These are phyloP conservation scores for Cryptocephalus primarius DNA, from an alignment of 2,888 invertebrate genomes.

Conservation along the genomic window DNA sequence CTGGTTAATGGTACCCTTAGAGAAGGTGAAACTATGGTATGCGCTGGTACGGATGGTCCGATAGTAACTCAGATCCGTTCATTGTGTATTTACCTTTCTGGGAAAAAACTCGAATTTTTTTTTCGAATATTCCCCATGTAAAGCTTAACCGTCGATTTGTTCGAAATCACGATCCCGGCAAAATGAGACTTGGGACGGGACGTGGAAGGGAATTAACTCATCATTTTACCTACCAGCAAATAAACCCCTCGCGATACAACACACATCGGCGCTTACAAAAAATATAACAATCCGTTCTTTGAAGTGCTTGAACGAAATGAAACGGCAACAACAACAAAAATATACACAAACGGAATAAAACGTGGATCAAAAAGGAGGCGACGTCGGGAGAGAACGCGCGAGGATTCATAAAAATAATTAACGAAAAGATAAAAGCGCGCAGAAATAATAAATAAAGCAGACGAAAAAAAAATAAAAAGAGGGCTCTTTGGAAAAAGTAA, in stretches of 20 bases:
- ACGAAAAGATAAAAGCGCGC: constrained; percentile 34
- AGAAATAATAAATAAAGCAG: neutral
- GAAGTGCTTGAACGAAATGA: too few species aligned
- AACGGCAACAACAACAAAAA: too few species aligned
- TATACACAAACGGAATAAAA: too few species aligned
- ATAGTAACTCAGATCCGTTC: constrained; percentile 96
- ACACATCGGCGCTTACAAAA: neutral
- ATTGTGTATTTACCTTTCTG: constrained; percentile 34
- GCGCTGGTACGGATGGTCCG: constrained; percentile 97
- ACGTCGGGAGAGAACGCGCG: constrained; percentile 9
- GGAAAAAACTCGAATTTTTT: too few species aligned
- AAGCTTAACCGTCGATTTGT: too few species aligned
- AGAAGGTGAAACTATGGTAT: constrained; percentile 88
- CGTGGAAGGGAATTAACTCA: too few species aligned
- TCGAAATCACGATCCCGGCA: too few species aligned
- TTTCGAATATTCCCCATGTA: too few species aligned
- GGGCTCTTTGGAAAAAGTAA: neutral
- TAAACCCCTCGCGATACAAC: neutral
- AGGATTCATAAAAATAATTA: constrained; percentile 37
- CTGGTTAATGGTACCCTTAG: constrained; percentile 90
- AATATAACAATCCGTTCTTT: too few species aligned
- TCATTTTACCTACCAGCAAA: too few species aligned
- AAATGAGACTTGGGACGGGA: too few species aligned
- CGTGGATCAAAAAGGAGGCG: neutral
- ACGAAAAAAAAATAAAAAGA: neutral